Percentiles rank a stretch among this genome's conserved stretches.
Evolutionary conservation across 92 coral and sea anemone genomes (phyloP).

Genomic region (Isaurus tuberculatus): DNA sequence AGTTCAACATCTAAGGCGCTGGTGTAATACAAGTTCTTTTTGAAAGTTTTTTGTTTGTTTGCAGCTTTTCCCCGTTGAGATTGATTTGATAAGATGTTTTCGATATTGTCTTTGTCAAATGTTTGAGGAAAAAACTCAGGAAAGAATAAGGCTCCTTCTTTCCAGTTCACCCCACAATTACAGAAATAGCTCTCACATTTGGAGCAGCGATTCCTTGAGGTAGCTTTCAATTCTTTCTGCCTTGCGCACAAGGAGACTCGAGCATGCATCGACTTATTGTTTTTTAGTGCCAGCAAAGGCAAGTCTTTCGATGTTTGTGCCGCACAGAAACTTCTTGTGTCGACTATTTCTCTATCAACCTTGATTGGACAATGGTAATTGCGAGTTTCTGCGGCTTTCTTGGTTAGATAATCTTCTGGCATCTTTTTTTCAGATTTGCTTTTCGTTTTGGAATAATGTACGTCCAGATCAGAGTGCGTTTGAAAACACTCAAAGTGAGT

Average conservation of each 20-base stretch:
- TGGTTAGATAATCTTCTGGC: neutral
- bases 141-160: slow-evolving; percentile 18
- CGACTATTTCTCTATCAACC: neutral
- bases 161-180: slow-evolving; percentile 28
- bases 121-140: slow-evolving; percentile 43
- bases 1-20: slow-evolving; percentile 1
- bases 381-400: neutral
- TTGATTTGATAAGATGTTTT: neutral
- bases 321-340: neutral
- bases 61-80: neutral
- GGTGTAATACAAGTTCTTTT: neutral
- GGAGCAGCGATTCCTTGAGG: neutral
- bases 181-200: slow-evolving; percentile 5
- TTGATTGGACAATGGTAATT: neutral
- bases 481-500: neutral
- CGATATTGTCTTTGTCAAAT: slow-evolving; percentile 4
- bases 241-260: neutral
- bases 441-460: neutral
- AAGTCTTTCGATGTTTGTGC: neutral
- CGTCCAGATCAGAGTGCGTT: neutral
- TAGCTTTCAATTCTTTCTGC: neutral
- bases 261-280: neutral
- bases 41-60: neutral
- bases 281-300: neutral
- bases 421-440: neutral